Conservation (phyloP, 2,888 invertebrate species). For the Aquatica leii region DNA sequence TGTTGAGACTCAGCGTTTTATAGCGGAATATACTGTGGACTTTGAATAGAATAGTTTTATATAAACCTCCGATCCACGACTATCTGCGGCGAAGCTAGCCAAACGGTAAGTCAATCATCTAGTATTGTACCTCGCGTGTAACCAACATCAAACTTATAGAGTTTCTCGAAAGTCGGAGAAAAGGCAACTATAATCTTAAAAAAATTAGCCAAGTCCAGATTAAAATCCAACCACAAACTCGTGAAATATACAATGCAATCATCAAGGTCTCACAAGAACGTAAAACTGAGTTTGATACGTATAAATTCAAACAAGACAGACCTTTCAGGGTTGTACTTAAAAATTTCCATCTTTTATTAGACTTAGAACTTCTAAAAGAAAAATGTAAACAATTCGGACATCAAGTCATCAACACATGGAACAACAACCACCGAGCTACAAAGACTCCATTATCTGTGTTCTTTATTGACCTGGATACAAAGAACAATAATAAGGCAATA, state of each 20-base stretch:
- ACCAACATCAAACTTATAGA: not conserved
- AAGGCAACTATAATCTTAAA: not conserved
- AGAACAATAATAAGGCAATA: conserved; percentile 11
- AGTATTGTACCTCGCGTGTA: too few relatives aligned
- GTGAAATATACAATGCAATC: not conserved
- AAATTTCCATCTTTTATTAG: not conserved
- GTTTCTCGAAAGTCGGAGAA: not conserved
- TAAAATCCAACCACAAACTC: not conserved
- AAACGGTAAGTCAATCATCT: too few relatives aligned
- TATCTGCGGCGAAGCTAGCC: too few relatives aligned
- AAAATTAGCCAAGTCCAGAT: too few relatives aligned
- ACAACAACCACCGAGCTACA: conserved; percentile 8
- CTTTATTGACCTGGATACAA: conserved; percentile 14
- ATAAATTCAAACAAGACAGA: conserved; percentile 14
- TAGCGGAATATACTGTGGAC: too few relatives aligned
- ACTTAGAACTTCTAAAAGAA: conserved; percentile 9
- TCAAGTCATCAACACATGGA: not conserved
- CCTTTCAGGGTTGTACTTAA: not conserved
- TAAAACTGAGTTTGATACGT: not conserved
- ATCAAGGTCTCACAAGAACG: too few relatives aligned
- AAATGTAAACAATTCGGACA: not conserved
- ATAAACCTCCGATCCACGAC: too few relatives aligned
- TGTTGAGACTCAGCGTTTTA: too few relatives aligned
- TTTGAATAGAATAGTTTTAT: too few relatives aligned
- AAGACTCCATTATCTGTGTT: conserved; percentile 16